These are phyloP conservation scores for Diploscapter pachys DNA, from an alignment of 1,140 invertebrate genomes.

Conservation along the genomic window DNA sequence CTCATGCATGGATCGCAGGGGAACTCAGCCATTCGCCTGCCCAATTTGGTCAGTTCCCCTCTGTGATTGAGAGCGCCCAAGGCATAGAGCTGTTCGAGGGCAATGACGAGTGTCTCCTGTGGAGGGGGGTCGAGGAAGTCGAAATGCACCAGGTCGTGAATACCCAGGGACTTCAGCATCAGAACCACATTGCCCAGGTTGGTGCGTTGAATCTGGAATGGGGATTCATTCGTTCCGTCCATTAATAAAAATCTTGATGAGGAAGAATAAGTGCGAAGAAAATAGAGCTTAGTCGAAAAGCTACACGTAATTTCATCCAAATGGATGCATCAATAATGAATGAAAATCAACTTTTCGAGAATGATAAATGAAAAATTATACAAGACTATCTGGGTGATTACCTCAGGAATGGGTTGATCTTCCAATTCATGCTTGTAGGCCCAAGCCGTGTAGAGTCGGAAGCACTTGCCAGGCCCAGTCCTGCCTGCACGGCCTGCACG, in stretches of 20 bases:
- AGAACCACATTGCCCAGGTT: constrained; percentile 96
- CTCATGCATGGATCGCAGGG: constrained; percentile 98
- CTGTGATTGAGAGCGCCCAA: constrained; percentile 93
- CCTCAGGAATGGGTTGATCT: constrained; percentile 91
- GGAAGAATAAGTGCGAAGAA: not conserved
- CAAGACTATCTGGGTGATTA: constrained; percentile 14
- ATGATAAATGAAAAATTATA: not conserved
- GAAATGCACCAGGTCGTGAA: constrained; percentile 95
- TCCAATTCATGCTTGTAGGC: constrained; percentile 95
- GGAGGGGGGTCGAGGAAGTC: constrained; percentile 98
- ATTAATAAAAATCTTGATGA: constrained; percentile 16
- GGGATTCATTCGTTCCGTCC: not conserved
- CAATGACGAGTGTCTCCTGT: constrained; percentile 83
- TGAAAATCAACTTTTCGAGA: constrained; percentile 15
- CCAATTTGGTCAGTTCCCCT: constrained; percentile 91
- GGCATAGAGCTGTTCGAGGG: constrained; percentile 94
- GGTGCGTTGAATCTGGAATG: constrained; percentile 78
- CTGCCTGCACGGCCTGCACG: constrained; percentile 84
- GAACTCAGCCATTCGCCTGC: constrained; percentile 96
- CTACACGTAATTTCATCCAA: too few species aligned
- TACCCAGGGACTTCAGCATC: constrained; percentile 90
- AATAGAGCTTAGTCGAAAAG: too few species aligned
- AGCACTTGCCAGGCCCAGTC: constrained; percentile 90
- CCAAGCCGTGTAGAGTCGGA: constrained; percentile 92
- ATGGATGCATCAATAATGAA: constrained; percentile 4